Evolutionary conservation across 2,113 vertebrate species (phyloP), one percentile per base, ranked within the genome.

Genomic region (Atractosteus spatula): DNA sequence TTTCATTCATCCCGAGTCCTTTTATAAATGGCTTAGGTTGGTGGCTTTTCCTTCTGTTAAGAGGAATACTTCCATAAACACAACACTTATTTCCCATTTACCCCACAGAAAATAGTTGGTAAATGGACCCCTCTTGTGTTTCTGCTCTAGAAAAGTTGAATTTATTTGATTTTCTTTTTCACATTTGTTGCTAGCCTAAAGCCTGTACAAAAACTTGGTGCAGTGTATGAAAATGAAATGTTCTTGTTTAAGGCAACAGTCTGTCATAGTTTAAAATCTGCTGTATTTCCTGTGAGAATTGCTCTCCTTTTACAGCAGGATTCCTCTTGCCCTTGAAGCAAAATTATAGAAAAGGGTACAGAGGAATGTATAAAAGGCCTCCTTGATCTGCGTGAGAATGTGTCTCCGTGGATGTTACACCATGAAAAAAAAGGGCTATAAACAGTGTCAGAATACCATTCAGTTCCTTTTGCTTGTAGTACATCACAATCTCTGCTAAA

Each of bases 401-500:
- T 65, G 42, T 72, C 56, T 42, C 55, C 13, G 71, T 64, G 62
- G 44, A 43, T 72, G 41, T 14, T 67, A 57, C 42, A 56, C 64
- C 64, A 73, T 41, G 41, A 41, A 64, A 12, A 72, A 73, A 41
- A 12, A 12, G 41, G 59, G 54, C 55, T 45, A 42, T 68, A 68
- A 68, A 59, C 55, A 59, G 55, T 54, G 65, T 67, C 29, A 67
- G 65, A 59, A 55, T 45, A 67, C 64, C 55, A 44, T 73, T 68
- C 64, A 51, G 45, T 17, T 64, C 62, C 17, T 7, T 87, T 80
- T 78, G 71, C 7, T 76, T 82, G 77, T 74, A 17, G 8, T 72
- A 43, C 71, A 56, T 79, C 71, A 76, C 73, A 73, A 66, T 55
- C 74, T 84, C 74, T 72, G 69, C 76, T 61, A 41, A 72, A 81